Percentiles rank a stretch among this genome's conserved stretches.
These are phyloP conservation scores for Lasioglossum oenotherae DNA, from an alignment of 2,888 invertebrate species.

Conservation along the genomic window DNA sequence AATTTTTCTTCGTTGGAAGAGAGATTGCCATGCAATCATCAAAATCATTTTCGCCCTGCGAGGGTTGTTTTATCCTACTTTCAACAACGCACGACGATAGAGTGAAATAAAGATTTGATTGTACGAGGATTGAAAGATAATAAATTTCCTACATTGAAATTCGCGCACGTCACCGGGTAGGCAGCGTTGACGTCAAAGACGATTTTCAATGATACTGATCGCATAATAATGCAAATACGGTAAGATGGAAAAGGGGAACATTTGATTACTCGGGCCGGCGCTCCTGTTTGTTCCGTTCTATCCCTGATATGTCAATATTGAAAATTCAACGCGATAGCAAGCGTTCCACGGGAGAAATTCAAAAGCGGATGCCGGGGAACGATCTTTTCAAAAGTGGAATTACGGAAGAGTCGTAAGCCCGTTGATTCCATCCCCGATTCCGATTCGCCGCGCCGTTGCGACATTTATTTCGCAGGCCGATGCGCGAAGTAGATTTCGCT, in stretches of 20 bases:
- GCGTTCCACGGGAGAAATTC: slow-evolving; percentile 17
- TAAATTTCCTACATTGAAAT: neutral
- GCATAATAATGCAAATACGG: slow-evolving; percentile 32
- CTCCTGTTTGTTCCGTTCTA: slow-evolving; percentile 32
- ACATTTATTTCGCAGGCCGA: neutral
- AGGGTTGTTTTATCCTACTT: neutral
- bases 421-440: neutral
- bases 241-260: slow-evolving; percentile 7
- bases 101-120: neutral
- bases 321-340: slow-evolving; percentile 23
- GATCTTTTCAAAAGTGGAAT: slow-evolving; percentile 16
- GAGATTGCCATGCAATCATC: neutral
- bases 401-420: neutral
- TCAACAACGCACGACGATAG: neutral
- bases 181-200: slow-evolving; percentile 12
- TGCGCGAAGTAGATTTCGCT: neutral
- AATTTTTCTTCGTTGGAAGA: neutral
- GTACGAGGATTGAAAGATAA: neutral
- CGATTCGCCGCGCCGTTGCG: neutral
- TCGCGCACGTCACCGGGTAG: neutral
- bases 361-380: neutral
- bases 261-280: slow-evolving; percentile 5
- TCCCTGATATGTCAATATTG: slow-evolving; percentile 38
- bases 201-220: neutral
- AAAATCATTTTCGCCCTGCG: neutral